phyloP scores from a whole-genome alignment of 2,888 invertebrate genomes.

The Aromia moschata region DNA sequence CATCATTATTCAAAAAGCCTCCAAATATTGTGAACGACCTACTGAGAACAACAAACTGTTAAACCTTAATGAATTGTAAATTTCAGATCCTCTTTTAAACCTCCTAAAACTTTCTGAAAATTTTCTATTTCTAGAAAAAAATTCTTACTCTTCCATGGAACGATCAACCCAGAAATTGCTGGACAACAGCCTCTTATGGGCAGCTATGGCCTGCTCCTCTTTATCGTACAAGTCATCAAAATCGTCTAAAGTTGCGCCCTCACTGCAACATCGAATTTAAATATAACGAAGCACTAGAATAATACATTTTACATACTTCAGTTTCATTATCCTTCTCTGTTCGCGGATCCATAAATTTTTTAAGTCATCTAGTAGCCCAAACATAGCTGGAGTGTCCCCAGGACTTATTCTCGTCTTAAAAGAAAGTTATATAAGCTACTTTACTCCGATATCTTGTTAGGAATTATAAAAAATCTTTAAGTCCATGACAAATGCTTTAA shows the following conservation, averaged over 20 bases:
- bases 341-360: constrained; percentile 46
- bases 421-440: too few relatives aligned
- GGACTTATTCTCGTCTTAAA: constrained; percentile 44
- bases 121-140: constrained; percentile 10
- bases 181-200: constrained; percentile 54
- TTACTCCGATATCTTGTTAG: too few relatives aligned
- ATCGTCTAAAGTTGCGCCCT: constrained; percentile 41
- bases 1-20: too few relatives aligned
- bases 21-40: too few relatives aligned
- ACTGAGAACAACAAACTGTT: too few relatives aligned
- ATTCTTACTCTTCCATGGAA: constrained; percentile 52
- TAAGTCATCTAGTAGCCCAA: constrained; percentile 41
- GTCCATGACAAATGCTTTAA: too few relatives aligned
- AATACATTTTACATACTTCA: constrained; percentile 37
- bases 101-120: too few relatives aligned
- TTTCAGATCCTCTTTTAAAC: too few relatives aligned
- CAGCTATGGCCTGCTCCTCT: constrained; percentile 46
- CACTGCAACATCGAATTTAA: constrained; percentile 36
- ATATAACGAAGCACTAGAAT: not conserved
- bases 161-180: constrained; percentile 58
- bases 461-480: too few relatives aligned
- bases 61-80: too few relatives aligned
- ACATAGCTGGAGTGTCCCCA: constrained; percentile 45
- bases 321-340: constrained; percentile 38
- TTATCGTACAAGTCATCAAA: constrained; percentile 41